Base-by-base conservation (phyloP, 53 echinoderm and acorn worm species). In the Holothuria leucospilota region DNA sequence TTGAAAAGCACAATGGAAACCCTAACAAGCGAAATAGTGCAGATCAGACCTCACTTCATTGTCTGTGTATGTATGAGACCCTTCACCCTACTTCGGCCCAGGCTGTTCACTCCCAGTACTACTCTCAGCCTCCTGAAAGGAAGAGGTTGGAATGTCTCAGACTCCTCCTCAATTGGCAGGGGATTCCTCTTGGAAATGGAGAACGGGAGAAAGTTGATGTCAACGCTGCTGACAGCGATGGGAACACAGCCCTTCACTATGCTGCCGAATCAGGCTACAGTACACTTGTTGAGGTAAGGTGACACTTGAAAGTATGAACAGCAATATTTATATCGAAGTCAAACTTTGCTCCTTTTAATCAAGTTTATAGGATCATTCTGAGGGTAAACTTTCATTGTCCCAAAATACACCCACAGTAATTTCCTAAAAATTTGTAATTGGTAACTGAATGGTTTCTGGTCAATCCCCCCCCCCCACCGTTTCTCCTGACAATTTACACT, bases 161-260 rank as follows among this genome's bases (percentile, higher is more conserved):
- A 24, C 91, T 98, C 30, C 93, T 98, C 14, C 88, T 98, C 5
- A 84, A 77, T 2, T 98, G 98, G 98, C 71, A 90, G 42, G 98
- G 98, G 2, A 91, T 93, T 46, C 69, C 69, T 0, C 86, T 98
- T 52, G 93, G 93, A 20, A 92, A 89, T 6, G 98, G 95, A 9
- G 98, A 95, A 60, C 80, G 92, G 29, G 98, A 98, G 59, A 86
- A 90, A 81, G 93, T 93, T 1, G 95, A 98, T 59, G 88, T 95
- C 23, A 92, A 93, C 84, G 98, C 95, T 27, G 93, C 72, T 0
- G 98, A 98, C 90, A 91, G 91, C 85, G 95, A 97, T 40, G 92
- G 95, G 5, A 93, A 93, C 79, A 95, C 97, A 0, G 95, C 95
- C n/a, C 86, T 97, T 30, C 97, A 97, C 65, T 95, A 97, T 88